A percentile compares a stretch with the other conserved stretches of the same genome.
Evolutionary conservation across 2,888 invertebrate genomes (phyloP).

Genomic region (Agelastica alni): DNA sequence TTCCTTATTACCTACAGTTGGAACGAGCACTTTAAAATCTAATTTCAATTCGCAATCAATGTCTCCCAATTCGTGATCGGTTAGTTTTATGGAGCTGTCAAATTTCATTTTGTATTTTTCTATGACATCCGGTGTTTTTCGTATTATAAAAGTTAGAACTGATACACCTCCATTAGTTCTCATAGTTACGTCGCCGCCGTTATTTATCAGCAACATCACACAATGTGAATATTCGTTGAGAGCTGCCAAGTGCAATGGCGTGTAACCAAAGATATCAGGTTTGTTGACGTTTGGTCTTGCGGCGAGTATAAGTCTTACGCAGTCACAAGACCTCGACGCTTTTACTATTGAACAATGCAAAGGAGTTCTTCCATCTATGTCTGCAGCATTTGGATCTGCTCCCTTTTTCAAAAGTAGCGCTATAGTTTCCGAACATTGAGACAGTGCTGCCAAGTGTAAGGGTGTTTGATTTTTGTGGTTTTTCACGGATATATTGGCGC

Average conservation of each 20-base stretch:
- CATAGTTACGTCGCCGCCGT: conserved; percentile 81
- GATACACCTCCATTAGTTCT: conserved; percentile 81
- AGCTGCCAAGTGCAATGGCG: conserved; percentile 81
- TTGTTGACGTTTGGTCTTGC: conserved; percentile 75
- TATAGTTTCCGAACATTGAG: conserved; percentile 78
- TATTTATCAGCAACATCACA: conserved; percentile 72
- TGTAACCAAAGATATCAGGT: conserved; percentile 81
- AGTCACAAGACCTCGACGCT: conserved; percentile 72
- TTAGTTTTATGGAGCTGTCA: conserved; percentile 73
- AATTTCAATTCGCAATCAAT: conserved; percentile 82
- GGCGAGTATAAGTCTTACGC: conserved; percentile 67
- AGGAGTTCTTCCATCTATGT: conserved; percentile 77
- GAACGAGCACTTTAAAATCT: conserved; percentile 67
- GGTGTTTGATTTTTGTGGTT: conserved; percentile 81
- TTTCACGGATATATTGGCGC: conserved; percentile 75
- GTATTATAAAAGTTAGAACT: conserved; percentile 78
- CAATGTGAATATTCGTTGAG: conserved; percentile 80
- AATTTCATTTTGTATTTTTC: conserved; percentile 67
- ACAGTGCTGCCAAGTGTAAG: conserved; percentile 80
- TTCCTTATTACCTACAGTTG: conserved; percentile 70
- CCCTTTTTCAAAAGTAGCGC: conserved; percentile 69
- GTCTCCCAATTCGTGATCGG: conserved; percentile 84
- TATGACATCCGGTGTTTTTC: conserved; percentile 82
- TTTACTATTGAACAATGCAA: conserved; percentile 81
- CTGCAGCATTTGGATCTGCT: conserved; percentile 60